phyloP scores from a whole-genome alignment of 2,113 vertebrate species.

The Protobothrops mucrosquamatus region DNA sequence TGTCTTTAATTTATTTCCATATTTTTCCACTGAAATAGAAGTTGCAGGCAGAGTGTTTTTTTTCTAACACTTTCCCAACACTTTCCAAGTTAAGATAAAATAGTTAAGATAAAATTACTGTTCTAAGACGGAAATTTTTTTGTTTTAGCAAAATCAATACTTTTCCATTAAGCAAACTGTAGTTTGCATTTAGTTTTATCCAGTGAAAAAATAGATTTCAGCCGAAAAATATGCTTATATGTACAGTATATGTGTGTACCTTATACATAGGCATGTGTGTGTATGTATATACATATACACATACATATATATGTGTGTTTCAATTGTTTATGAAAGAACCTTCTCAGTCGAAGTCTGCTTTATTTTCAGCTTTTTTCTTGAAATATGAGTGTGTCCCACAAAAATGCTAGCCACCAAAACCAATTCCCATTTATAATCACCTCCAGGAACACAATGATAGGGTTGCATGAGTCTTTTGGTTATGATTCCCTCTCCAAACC shows the following conservation, averaged over 20 bases:
- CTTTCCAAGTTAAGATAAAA: background rate
- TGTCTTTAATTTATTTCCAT: background rate
- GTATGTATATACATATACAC: background rate
- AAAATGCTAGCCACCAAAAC: slow-evolving; percentile 35
- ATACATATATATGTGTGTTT: background rate
- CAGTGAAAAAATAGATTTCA: background rate
- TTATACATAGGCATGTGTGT: background rate
- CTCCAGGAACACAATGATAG: background rate
- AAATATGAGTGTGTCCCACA: background rate
- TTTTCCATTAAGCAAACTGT: background rate
- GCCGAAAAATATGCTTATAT: background rate
- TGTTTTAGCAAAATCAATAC: slow-evolving; percentile 4
- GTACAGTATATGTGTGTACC: background rate
- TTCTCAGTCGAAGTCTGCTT: background rate
- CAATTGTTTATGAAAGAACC: background rate
- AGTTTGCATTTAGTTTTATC: background rate
- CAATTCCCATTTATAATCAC: background rate
- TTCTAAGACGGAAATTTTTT: background rate
- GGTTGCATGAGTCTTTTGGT: slow-evolving; percentile 14
- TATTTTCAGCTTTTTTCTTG: slow-evolving; percentile 2
- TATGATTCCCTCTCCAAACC: slow-evolving; percentile 8
- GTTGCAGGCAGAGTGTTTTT: background rate
- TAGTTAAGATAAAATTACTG: background rate
- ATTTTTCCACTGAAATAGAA: background rate
- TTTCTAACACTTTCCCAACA: background rate